Evolutionary conservation across 2,888 invertebrate species (phyloP), one percentile per base, ranked within the genome.

Genomic region (Brenthis daphne): DNA sequence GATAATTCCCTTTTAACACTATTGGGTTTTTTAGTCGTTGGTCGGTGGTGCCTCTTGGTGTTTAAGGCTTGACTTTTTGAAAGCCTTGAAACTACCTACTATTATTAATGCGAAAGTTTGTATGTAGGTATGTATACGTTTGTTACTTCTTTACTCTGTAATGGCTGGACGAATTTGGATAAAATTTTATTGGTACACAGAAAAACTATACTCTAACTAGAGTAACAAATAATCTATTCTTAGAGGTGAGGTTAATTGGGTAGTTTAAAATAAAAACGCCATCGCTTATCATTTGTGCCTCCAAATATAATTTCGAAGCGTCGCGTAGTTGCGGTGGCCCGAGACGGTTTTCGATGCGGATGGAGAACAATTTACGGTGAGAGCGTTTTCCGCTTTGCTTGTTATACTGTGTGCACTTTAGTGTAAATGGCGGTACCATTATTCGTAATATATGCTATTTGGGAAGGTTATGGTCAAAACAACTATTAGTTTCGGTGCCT

Each of bases 281-380:
- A 67, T 66, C 67, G 57, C 57, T 70, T 57, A 69, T 74, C 73
- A 71, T 72, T 76, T 73, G 69, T 69, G 69, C 68, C 70, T 67
- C 33, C 51, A 57, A 74, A 56, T 57, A 57, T 54, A 57, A 56
- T 43, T 48, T 29, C 54, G 54, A 58, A 70, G 65, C 68, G 68
- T 73, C 74, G 65, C 68, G 68, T 73, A 74, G 67, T 67, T 69
- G 73, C 73, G 72, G 76, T 77, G 73, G 74, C 60, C 68, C 63
- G 69, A 72, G 68, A 73, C 81, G 72, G 77, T 81, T 82, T 79
- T 80, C 74, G 81, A 79, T 76, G 73, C 75, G 76, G 80, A 82
- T 80, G 75, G 77, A 77, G 80, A 82, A 82, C 80, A 81, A 82
- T 84, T 86, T 80, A 76, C 74, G 77, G 85, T 80, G 86, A 85